Percentiles rank a stretch among this genome's conserved stretches.
Evolutionary conservation across 2,113 vertebrate genomes (phyloP).

Genomic region (Xiphophorus maculatus): DNA sequence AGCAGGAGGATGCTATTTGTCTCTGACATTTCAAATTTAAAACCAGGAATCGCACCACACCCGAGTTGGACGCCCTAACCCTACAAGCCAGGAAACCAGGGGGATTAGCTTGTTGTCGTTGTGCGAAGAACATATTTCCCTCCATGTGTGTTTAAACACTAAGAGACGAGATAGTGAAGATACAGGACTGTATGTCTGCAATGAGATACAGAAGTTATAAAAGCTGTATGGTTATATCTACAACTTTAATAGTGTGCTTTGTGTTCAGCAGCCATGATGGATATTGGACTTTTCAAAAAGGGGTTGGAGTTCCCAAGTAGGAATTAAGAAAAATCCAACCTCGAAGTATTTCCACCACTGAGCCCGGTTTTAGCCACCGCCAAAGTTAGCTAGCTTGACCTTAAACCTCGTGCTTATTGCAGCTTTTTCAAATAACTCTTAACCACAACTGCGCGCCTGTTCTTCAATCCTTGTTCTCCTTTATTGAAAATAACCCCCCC

Average conservation of each 20-base stretch:
- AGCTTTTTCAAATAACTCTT: too few relatives aligned
- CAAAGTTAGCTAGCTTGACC: neutral
- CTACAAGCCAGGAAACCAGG: too few relatives aligned
- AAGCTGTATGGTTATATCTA: neutral
- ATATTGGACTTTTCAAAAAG: neutral
- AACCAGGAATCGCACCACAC: too few relatives aligned
- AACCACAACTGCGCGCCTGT: too few relatives aligned
- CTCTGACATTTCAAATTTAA: neutral
- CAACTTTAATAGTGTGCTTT: neutral
- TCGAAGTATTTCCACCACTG: neutral
- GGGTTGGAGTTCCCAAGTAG: neutral
- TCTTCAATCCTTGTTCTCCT: too few relatives aligned
- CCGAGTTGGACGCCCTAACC: too few relatives aligned
- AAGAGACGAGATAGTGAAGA: neutral
- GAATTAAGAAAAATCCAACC: too few relatives aligned
- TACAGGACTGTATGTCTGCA: neutral
- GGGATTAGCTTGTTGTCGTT: too few relatives aligned
- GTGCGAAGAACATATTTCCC: neutral
- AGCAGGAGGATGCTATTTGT: neutral
- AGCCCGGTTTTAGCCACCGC: neutral
- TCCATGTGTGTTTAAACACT: neutral
- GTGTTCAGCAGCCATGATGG: neutral
- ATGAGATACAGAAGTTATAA: neutral
- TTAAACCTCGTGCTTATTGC: too few relatives aligned
- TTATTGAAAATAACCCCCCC: too few relatives aligned